phyloP scores from a whole-genome alignment of 2,888 invertebrate genomes.

The Gymnosoma rotundatum region DNA sequence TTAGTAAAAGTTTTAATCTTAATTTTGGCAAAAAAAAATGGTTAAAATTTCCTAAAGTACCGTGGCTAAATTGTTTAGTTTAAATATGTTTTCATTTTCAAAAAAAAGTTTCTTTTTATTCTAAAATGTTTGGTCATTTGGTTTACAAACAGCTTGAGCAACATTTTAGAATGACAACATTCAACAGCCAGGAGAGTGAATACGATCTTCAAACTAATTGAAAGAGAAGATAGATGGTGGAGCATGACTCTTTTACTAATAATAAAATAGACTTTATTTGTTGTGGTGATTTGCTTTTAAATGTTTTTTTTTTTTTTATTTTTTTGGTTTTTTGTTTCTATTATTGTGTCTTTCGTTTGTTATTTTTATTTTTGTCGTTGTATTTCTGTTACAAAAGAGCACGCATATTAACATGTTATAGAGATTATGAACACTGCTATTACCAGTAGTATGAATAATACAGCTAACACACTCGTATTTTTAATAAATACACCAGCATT shows the following conservation, averaged over 20 bases:
- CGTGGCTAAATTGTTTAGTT: too few species aligned
- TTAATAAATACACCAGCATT: slow-evolving; percentile 23
- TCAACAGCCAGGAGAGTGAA: slow-evolving; percentile 34
- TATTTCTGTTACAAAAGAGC: slow-evolving; percentile 55
- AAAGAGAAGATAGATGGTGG: slow-evolving; percentile 51
- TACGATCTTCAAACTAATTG: slow-evolving; percentile 44
- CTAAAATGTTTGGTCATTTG: slow-evolving; percentile 26
- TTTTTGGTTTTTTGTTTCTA: too few species aligned
- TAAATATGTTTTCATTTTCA: too few species aligned
- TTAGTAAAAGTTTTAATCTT: too few species aligned
- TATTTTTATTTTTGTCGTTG: slow-evolving; percentile 39
- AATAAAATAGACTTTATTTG: slow-evolving; percentile 47
- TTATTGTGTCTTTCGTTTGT: slow-evolving; percentile 26
- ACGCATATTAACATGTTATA: slow-evolving; percentile 68
- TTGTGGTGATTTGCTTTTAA: slow-evolving; percentile 36
- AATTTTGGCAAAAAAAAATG: too few species aligned
- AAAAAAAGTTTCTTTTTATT: too few species aligned
- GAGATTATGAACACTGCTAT: slow-evolving; percentile 62
- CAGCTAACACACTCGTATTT: background rate
- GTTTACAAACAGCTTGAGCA: background rate
- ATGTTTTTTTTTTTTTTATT: slow-evolving; percentile 20
- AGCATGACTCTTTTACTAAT: slow-evolving; percentile 47
- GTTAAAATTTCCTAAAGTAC: too few species aligned
- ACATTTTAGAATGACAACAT: slow-evolving; percentile 24
- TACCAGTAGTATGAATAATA: slow-evolving; percentile 64